Base-by-base conservation (phyloP, 2,888 invertebrate genomes). In the Erebia epiphron region DNA sequence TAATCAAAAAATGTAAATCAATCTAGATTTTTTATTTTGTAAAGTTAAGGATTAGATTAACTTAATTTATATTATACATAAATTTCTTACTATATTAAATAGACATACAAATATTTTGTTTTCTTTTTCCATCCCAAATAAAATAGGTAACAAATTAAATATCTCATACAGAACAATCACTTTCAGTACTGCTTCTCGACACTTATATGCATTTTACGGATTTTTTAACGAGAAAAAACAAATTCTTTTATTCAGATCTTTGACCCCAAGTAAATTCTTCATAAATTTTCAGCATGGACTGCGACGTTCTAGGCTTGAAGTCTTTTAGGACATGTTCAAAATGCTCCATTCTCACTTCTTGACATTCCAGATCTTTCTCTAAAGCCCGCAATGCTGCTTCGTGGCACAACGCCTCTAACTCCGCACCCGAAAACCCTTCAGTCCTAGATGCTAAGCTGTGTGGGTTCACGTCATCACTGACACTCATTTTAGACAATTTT, bases 361-460 rank as follows among this genome's bases (percentile, higher is more conserved):
- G 79, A 43, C 96, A 95, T 9, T 96, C 90, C 1, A 98, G 90
- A 83, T 96, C 95, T 78, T 96, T 96, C 82, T 98, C 97, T 62
- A 99, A 87, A 1, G 98, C 97, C 82, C 95, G 95, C 84, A 98
- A 92, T 0, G 97, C 99, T 9, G 99, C 99, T 89, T 98, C 98
- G 74, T 98, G 96, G 81, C 99, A 99, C 1, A 99, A 94, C 0
- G 98, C 98, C 77, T 96, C 95, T 54, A 98, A 94, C 93, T 99
- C 99, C 0, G 99, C 99, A 0, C 99, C 99, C 0, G 99, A 98
- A 89, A 97, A 99, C 0, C 96, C 96, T 43, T 95, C 95, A 0
- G 98, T 98, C 63, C 84, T 86, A 0, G 90, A 82, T 0, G 97
- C 97, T 60, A 99, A 88, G 68, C 90, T 90, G 7, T 96, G 94